Evolutionary conservation across 2,797 vertebrate genomes (phyloP), one percentile per base, ranked within the genome.

Genomic region (Phrynocephalus vlangalii): DNA sequence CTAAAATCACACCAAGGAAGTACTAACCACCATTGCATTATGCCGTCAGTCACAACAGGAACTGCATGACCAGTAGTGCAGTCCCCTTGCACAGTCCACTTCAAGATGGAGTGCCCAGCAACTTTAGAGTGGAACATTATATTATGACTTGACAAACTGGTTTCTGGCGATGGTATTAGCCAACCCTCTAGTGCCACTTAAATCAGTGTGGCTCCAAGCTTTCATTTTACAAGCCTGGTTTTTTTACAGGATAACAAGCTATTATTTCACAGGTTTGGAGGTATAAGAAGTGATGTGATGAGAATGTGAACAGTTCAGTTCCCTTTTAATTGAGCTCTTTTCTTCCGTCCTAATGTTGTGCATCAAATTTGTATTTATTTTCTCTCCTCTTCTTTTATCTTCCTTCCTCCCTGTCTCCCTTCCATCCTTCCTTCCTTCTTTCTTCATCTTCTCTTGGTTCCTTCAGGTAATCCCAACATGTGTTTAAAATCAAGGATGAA

Each of bases 151-250:
- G 1, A 56, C 52, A 13, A 56, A 56, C 52, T 56, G 52, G 52
- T 2, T 56, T 56, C 52, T 56, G 52, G 52, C 52, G 9, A 56
- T 56, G 9, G 8, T 73, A 0, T 86, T 91, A 75, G 50, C 72
- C 24, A 85, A 86, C 83, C 83, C 83, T 92, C 85, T 90, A 79
- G 68, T 70, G 56, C 68, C 75, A 87, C 44, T 86, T 50, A 71
- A 18, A 56, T 0, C 44, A 2, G 15, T 0, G 15, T 24, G 60
- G 9, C 83, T 87, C 77, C 63, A 87, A 7, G 30, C 63, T 72
- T 8, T 72, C 30, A 68, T 89, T 92, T 91, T 83, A 33, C 10
- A 78, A 3, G 66, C 15, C 38, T 33, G 63, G 38, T 44, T 68
- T 56, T 68, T 68, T 60, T 85, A 52, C 52, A 52, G 11, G 10